These are phyloP conservation scores for Callimorpha dominula DNA, from an alignment of 2,888 invertebrate species.

Conservation along the genomic window DNA sequence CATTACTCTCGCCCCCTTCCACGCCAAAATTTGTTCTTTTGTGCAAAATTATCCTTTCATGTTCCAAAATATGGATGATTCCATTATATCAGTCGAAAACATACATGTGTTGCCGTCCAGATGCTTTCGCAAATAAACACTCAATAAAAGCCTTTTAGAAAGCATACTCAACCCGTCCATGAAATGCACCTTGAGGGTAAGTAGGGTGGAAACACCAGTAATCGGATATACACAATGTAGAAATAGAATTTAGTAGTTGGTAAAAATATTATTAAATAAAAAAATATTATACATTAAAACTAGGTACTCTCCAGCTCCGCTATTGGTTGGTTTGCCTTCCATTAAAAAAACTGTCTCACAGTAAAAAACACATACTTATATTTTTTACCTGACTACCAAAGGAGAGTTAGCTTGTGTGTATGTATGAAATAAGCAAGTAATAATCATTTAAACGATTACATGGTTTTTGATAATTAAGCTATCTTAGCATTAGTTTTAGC, in stretches of 20 bases:
- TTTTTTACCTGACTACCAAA: no score
- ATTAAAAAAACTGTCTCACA: no score
- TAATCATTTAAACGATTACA: no score
- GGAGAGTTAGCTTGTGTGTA: no score
- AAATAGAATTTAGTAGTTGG: neutral
- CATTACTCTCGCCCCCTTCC: neutral
- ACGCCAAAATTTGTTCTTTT: conserved; percentile 18
- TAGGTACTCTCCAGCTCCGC: no score
- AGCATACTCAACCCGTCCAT: conserved; percentile 69
- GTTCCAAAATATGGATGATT: conserved; percentile 28
- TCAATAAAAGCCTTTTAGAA: conserved; percentile 49
- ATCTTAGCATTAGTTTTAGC: no score
- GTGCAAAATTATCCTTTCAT: conserved; percentile 36
- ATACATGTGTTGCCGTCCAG: conserved; percentile 63
- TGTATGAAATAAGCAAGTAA: no score
- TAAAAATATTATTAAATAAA: no score
- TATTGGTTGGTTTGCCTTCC: no score
- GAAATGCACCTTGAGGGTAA: conserved; percentile 66
- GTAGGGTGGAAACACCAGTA: conserved; percentile 55
- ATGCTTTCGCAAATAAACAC: conserved; percentile 78
- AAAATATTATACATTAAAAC: no score
- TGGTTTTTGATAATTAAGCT: no score
- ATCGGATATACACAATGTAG: neutral
- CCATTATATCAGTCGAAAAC: conserved; percentile 38
- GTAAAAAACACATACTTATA: no score